phyloP scores from a whole-genome alignment of 1,140 invertebrate genomes.

The Meloidogyne chitwoodi region DNA sequence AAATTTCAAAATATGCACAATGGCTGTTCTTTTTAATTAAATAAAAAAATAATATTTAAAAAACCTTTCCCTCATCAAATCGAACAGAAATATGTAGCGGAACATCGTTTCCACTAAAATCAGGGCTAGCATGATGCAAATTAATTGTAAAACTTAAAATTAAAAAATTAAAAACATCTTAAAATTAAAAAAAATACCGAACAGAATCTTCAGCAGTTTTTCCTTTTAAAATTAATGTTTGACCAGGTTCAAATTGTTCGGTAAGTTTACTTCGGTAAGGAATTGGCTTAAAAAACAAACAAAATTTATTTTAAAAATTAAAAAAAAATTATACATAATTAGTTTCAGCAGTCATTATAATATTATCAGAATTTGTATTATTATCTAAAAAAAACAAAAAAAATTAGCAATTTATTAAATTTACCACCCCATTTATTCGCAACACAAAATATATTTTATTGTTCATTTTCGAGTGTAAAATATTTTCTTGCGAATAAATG shows the following conservation, averaged over 20 bases:
- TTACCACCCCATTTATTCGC: too few relatives aligned
- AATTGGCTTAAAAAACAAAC: constrained; percentile 45
- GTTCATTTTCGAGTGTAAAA: too few relatives aligned
- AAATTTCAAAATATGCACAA: neutral
- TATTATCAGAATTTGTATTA: neutral
- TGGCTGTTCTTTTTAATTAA: too few relatives aligned
- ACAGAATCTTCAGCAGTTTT: constrained; percentile 56
- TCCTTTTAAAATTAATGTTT: constrained; percentile 58
- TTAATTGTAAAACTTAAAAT: constrained; percentile 48
- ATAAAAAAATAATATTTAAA: neutral
- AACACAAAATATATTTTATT: too few relatives aligned
- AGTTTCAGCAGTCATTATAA: constrained; percentile 17
- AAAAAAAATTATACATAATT: constrained; percentile 24
- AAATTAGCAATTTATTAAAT: too few relatives aligned
- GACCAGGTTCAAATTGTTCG: constrained; percentile 56
- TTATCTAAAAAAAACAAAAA: neutral
- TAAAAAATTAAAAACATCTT: too few relatives aligned
- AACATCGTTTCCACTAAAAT: constrained; percentile 58
- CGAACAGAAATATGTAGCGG: constrained; percentile 55
- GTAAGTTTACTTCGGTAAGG: constrained; percentile 55
- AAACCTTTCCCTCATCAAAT: constrained; percentile 56
- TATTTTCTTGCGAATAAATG: too few relatives aligned
- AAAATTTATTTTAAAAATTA: constrained; percentile 10
- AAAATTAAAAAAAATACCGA: constrained; percentile 35
- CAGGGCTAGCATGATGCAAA: constrained; percentile 45